phyloP scores from a whole-genome alignment of 2,113 vertebrate genomes.

The Chrysemys picta region DNA sequence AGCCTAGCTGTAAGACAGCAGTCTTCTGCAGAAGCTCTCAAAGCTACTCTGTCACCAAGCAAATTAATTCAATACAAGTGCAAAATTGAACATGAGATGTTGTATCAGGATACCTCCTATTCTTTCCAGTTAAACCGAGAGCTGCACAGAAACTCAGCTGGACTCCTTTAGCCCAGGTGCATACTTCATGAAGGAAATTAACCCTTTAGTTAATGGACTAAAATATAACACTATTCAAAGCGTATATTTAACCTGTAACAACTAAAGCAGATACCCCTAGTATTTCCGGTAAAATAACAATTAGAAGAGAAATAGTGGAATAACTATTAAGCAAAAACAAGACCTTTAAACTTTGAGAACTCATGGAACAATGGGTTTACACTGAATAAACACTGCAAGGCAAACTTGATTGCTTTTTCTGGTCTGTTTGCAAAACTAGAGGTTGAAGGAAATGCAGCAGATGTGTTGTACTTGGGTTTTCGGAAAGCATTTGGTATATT shows the following conservation, averaged over 20 bases:
- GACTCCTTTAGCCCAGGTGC: neutral
- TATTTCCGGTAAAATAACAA: neutral
- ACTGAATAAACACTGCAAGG: neutral
- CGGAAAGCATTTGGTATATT: neutral
- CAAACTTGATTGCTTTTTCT: neutral
- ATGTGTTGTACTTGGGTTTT: neutral
- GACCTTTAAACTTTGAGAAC: neutral
- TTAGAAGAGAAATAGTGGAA: neutral
- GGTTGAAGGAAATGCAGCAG: neutral
- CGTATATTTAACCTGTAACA: neutral
- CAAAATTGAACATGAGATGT: neutral
- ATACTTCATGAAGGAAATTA: neutral
- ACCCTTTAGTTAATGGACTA: constrained; percentile 32
- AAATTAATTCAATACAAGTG: neutral
- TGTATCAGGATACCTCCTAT: neutral
- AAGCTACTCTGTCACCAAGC: neutral
- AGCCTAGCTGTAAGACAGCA: neutral
- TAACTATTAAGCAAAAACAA: neutral
- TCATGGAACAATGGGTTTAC: neutral
- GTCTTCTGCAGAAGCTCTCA: neutral
- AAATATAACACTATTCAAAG: neutral
- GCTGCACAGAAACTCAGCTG: neutral
- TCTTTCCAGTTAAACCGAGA: neutral
- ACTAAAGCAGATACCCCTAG: neutral
- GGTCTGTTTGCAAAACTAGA: neutral